Percentiles rank a stretch among this genome's conserved stretches.
These are phyloP conservation scores for Metacarcinus magister DNA, from an alignment of 2,888 invertebrate species.

Conservation along the genomic window DNA sequence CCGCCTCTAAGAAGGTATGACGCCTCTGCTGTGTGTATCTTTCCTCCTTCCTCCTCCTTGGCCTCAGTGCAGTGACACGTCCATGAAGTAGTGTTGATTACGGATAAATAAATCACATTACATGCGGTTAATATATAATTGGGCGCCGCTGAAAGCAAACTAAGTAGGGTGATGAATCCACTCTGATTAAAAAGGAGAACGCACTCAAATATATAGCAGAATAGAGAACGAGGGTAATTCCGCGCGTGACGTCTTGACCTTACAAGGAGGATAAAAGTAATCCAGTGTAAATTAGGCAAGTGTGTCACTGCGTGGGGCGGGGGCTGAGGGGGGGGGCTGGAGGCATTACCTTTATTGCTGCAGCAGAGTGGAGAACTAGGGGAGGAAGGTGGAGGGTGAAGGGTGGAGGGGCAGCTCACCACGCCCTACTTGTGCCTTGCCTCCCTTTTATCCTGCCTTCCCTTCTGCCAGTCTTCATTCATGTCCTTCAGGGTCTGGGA, in stretches of 20 bases:
- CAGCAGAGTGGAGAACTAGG: background rate
- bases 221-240: constrained; percentile 7
- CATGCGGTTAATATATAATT: background rate
- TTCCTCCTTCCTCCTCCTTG: background rate
- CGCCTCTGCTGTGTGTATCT: background rate
- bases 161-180: background rate
- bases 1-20: background rate
- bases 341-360: background rate
- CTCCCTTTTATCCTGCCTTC: background rate
- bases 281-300: constrained; percentile 39
- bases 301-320: background rate
- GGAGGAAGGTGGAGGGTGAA: background rate
- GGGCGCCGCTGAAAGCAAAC: background rate
- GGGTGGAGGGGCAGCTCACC: background rate
- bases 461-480: background rate
- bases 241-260: background rate
- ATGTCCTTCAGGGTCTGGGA: background rate
- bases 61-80: background rate
- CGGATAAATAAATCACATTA: background rate
- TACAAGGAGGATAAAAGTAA: constrained; percentile 11
- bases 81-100: background rate
- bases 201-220: background rate
- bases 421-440: background rate
- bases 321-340: background rate
- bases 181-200: background rate